Percentiles rank a stretch among this genome's conserved stretches.
These are phyloP conservation scores for Eupeodes luniger DNA, from an alignment of 2,888 invertebrate genomes.

Conservation along the genomic window DNA sequence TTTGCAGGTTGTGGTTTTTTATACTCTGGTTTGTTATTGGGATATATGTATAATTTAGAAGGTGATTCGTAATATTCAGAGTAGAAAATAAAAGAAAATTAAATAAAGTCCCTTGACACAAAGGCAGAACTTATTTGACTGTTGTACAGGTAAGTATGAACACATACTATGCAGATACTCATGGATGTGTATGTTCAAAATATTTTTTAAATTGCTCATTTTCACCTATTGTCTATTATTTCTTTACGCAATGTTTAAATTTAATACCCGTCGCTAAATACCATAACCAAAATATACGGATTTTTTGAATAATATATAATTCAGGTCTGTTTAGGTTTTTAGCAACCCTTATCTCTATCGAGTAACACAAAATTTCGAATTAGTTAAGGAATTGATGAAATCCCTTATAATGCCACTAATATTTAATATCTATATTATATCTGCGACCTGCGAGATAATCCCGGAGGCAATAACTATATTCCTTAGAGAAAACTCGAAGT, in stretches of 20 bases:
- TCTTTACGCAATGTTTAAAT: background rate
- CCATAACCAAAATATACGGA: background rate
- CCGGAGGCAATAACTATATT: constrained; percentile 41
- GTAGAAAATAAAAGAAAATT: constrained; percentile 68
- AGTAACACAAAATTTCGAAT: background rate
- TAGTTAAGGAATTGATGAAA: constrained; percentile 3
- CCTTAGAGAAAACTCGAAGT: background rate
- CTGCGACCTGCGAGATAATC: constrained; percentile 39
- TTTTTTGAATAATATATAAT: background rate
- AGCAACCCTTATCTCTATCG: background rate
- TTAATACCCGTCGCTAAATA: background rate
- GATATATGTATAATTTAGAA: constrained; percentile 71
- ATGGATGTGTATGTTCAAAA: background rate
- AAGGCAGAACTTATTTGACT: background rate
- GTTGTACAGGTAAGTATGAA: too few species aligned
- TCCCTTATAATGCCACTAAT: constrained; percentile 56
- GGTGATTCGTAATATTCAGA: constrained; percentile 53
- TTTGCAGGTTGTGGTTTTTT: constrained; percentile 45
- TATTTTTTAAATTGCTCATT: constrained; percentile 1
- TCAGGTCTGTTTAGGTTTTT: background rate
- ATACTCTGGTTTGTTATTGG: constrained; percentile 41
- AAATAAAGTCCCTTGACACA: constrained; percentile 65
- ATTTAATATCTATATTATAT: constrained; percentile 63
- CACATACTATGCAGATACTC: background rate
- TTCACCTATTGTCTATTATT: background rate